phyloP scores from a whole-genome alignment of 2,113 vertebrate genomes.

The Empidonax alnorum region DNA sequence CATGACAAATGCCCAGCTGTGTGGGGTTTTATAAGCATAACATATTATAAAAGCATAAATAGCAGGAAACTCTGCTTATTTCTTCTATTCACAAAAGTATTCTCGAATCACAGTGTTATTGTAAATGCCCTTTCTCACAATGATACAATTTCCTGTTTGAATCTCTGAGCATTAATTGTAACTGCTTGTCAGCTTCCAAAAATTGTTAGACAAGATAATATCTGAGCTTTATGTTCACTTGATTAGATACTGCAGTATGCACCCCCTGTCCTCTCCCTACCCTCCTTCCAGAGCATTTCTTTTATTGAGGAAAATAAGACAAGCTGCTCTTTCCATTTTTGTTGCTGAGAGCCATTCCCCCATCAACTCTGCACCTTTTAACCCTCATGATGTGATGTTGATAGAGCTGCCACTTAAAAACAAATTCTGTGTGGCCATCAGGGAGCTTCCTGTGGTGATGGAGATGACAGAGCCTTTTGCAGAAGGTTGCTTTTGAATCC shows the following conservation, averaged over 20 bases:
- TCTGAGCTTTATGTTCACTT: neutral
- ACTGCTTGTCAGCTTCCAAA: constrained; percentile 41
- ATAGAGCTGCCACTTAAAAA: constrained; percentile 52
- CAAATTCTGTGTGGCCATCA: constrained; percentile 2
- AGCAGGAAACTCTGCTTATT: constrained; percentile 58
- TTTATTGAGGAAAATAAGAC: constrained; percentile 13
- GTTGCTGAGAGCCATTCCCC: neutral
- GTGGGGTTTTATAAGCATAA: constrained; percentile 28
- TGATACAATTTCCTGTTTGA: constrained; percentile 44
- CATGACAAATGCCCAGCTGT: constrained; percentile 62
- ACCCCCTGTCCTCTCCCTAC: neutral
- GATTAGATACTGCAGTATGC: neutral
- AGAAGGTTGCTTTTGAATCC: constrained; percentile 16
- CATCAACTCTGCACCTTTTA: constrained; percentile 31
- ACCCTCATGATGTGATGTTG: constrained; percentile 33
- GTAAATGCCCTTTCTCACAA: neutral
- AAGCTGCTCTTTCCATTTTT: constrained; percentile 35
- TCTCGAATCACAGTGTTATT: constrained; percentile 45
- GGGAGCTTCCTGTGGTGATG: neutral
- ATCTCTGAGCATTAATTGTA: constrained; percentile 27
- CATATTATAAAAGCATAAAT: constrained; percentile 33
- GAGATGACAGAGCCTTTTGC: constrained; percentile 32
- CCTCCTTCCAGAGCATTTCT: neutral
- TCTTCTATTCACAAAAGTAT: constrained; percentile 53
- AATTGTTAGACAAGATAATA: constrained; percentile 36